These are phyloP conservation scores for Diloba caeruleocephala DNA, from an alignment of 2,888 invertebrate genomes.

Conservation along the genomic window DNA sequence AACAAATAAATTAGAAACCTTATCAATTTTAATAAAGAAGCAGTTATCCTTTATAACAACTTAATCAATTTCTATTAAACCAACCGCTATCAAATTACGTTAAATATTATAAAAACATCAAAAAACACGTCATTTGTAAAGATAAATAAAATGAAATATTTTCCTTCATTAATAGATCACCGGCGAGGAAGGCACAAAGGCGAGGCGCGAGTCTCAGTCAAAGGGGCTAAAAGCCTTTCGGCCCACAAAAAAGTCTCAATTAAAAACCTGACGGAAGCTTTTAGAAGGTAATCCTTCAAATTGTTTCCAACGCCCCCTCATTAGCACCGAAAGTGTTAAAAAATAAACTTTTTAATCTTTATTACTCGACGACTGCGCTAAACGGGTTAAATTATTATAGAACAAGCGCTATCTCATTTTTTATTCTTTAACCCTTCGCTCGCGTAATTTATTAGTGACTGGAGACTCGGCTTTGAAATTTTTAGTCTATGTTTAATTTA, in stretches of 20 bases:
- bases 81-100: slow-evolving; percentile 53
- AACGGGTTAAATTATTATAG: slow-evolving; percentile 88
- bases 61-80: slow-evolving; percentile 52
- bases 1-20: slow-evolving; percentile 25
- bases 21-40: slow-evolving; percentile 42
- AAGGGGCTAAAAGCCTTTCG: slow-evolving; percentile 88
- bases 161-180: slow-evolving; percentile 87
- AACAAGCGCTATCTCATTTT: slow-evolving; percentile 82
- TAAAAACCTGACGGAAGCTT: slow-evolving; percentile 89
- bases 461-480: slow-evolving; percentile 75
- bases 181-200: slow-evolving; percentile 78
- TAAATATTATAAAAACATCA: slow-evolving; percentile 52
- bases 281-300: slow-evolving; percentile 89
- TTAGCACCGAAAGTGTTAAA: slow-evolving; percentile 89
- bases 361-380: slow-evolving; percentile 86
- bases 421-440: slow-evolving; percentile 82
- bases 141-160: slow-evolving; percentile 68
- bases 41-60: slow-evolving; percentile 24
- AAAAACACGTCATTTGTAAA: slow-evolving; percentile 51
- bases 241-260: slow-evolving; percentile 89
- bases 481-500: slow-evolving; percentile 80
- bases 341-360: slow-evolving; percentile 90
- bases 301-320: slow-evolving; percentile 89
- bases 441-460: slow-evolving; percentile 81
- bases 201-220: slow-evolving; percentile 67